These are phyloP conservation scores for Aethes cnicana DNA, from an alignment of 2,888 invertebrate genomes.

Conservation along the genomic window DNA sequence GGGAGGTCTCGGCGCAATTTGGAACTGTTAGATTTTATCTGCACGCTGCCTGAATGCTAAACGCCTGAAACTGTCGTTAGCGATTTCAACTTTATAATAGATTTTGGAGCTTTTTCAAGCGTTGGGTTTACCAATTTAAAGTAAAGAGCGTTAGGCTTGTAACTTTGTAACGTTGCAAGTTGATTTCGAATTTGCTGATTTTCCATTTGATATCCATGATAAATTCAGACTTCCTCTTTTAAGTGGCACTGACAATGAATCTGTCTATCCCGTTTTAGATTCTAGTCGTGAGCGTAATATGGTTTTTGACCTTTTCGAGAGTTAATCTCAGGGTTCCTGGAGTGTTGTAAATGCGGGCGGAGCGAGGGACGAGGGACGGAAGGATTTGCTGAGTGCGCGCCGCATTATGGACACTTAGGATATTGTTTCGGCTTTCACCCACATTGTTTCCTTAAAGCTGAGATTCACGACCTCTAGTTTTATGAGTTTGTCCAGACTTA, in stretches of 20 bases:
- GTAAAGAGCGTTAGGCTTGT: not conserved
- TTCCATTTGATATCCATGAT: too few species aligned
- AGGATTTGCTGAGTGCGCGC: not conserved
- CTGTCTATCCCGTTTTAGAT: too few species aligned
- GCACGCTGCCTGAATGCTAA: conserved; percentile 13
- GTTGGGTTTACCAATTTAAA: conserved; percentile 4
- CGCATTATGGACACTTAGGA: not conserved
- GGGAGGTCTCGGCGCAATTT: conserved; percentile 9
- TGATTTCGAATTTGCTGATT: too few species aligned
- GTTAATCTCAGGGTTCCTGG: not conserved
- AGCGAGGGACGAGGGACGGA: not conserved
- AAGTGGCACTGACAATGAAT: too few species aligned
- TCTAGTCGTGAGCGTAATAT: not conserved
- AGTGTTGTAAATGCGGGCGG: not conserved
- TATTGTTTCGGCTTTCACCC: conserved; percentile 5
- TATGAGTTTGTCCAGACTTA: not conserved
- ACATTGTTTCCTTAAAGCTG: not conserved
- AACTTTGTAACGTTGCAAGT: not conserved
- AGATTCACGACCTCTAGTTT: not conserved
- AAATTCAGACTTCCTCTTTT: too few species aligned
- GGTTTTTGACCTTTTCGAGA: conserved; percentile 1
- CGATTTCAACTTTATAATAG: conserved; percentile 23
- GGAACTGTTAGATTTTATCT: conserved; percentile 24
- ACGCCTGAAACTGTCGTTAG: conserved; percentile 15
- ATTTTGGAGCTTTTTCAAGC: conserved; percentile 3